Base-by-base conservation (phyloP, 2,888 invertebrate species). In the Aromia moschata region DNA sequence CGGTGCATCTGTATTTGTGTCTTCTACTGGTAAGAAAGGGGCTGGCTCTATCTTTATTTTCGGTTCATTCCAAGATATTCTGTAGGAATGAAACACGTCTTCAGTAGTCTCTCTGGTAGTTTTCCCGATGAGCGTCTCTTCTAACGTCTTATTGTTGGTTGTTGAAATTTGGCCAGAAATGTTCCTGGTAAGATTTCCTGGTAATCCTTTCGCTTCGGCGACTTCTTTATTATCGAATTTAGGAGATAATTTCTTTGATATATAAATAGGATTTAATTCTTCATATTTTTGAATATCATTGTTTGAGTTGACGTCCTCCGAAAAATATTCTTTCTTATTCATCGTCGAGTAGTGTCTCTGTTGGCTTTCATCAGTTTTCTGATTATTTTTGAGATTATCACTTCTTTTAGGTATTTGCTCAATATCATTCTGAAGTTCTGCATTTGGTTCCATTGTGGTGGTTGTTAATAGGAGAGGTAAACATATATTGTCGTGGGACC, bases 401-500 rank as follows among this genome's bases (percentile, higher is more conserved):
- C 4, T 3, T 25, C 25, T 25, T 25, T 25, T 25, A 33, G 38
- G n/a, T 12, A 31, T 12, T n/a, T n/a, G n/a, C n/a, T n/a, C n/a
- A n/a, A n/a, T n/a, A n/a, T n/a, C n/a, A 12, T 7, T 15, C 7
- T 41, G 7, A 2, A 41, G 17, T 11, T 44, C 12, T 11, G 11
- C 2, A n/a, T n/a, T n/a, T n/a, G n/a, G n/a, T n/a, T n/a, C n/a
- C n/a, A n/a, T n/a, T 17, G 17, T 10, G 1, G 20, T 37, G 14
- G 2, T 10, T 4, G 37, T 14, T 40, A 51, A 16, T 25, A 51
- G 11, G 15, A 40, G 12, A 1, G 51, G 40, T 12, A 51, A 20
- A 25, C 30, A 40, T 7, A 15, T 40, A 16, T 51, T 51, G 11
- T 55, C 45, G 15, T n/a, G 17, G 14, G 45, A 45, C n/a, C 55